phyloP scores from a whole-genome alignment of 2,113 vertebrate genomes.

The Melanocharis versteri region DNA sequence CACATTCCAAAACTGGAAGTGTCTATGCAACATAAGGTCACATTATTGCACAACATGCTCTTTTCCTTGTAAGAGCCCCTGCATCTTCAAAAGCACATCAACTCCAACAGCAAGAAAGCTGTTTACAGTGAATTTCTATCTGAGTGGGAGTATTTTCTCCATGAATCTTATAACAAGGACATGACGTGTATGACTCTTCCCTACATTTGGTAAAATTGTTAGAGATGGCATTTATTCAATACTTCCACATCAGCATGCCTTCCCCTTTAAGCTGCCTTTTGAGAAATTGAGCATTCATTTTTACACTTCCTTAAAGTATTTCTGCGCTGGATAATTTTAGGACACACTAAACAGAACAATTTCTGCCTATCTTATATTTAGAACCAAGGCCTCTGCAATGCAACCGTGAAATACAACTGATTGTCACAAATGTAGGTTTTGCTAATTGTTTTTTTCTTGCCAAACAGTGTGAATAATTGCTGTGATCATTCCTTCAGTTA shows the following conservation, averaged over 20 bases:
- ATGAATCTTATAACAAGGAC: slow-evolving; percentile 40
- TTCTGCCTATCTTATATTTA: slow-evolving; percentile 43
- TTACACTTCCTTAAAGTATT: slow-evolving; percentile 45
- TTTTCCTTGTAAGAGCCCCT: slow-evolving; percentile 41
- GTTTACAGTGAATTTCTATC: slow-evolving; percentile 41
- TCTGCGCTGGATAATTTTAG: slow-evolving; percentile 37
- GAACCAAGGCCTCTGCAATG: slow-evolving; percentile 23
- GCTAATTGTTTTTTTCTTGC: not conserved
- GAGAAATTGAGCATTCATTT: slow-evolving; percentile 34
- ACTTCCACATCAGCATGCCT: slow-evolving; percentile 33
- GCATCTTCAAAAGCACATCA: slow-evolving; percentile 51
- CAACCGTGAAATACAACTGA: slow-evolving; percentile 31
- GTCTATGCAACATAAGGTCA: slow-evolving; percentile 42
- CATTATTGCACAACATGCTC: slow-evolving; percentile 3
- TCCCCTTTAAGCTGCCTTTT: slow-evolving; percentile 38
- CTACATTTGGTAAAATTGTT: not conserved
- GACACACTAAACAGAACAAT: slow-evolving; percentile 37
- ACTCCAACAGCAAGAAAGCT: slow-evolving; percentile 22
- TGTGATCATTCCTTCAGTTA: not conserved
- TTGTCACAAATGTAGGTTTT: not conserved
- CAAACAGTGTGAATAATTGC: not conserved
- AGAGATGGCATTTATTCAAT: slow-evolving; percentile 2
- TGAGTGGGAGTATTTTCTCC: slow-evolving; percentile 55
- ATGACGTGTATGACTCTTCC: not conserved
- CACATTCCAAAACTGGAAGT: slow-evolving; percentile 66